Percentiles rank a stretch among this genome's conserved stretches.
These are phyloP conservation scores for Paraescarpia echinospica DNA, from an alignment of 1,140 invertebrate genomes.

Conservation along the genomic window DNA sequence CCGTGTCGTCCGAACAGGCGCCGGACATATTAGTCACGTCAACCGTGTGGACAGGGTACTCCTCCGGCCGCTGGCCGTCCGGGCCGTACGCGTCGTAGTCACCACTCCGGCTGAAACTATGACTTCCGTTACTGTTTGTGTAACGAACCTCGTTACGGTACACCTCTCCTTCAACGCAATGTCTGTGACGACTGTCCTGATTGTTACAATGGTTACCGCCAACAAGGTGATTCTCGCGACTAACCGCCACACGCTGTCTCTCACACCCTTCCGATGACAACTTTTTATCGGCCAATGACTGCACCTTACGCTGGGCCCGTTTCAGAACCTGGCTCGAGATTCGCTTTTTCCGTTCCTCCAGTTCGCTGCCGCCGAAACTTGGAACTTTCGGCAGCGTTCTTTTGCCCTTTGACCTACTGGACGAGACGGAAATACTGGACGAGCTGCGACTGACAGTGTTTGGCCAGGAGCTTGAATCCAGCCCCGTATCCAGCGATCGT, in stretches of 20 bases:
- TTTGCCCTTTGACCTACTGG: neutral
- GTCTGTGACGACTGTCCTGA: neutral
- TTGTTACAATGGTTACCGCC: neutral
- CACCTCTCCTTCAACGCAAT: neutral
- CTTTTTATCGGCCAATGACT: neutral
- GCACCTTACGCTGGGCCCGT: neutral
- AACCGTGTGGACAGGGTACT: neutral
- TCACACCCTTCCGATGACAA: neutral
- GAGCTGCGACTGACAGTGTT: neutral
- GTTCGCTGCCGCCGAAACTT: neutral
- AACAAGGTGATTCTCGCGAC: neutral
- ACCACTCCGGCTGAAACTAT: neutral
- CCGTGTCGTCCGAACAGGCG: neutral
- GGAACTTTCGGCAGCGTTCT: neutral
- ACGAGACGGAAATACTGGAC: neutral
- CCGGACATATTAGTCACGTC: neutral
- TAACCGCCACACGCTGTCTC: neutral
- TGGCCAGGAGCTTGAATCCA: neutral
- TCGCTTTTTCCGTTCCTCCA: conserved; percentile 3
- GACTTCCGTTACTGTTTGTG: neutral
- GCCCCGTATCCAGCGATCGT: neutral
- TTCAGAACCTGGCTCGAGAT: neutral
- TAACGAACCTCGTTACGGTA: neutral
- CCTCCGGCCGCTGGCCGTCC: neutral
- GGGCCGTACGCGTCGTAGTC: neutral